Base-by-base conservation (phyloP, 2,113 vertebrate genomes). In the Chrysochloris asiatica region DNA sequence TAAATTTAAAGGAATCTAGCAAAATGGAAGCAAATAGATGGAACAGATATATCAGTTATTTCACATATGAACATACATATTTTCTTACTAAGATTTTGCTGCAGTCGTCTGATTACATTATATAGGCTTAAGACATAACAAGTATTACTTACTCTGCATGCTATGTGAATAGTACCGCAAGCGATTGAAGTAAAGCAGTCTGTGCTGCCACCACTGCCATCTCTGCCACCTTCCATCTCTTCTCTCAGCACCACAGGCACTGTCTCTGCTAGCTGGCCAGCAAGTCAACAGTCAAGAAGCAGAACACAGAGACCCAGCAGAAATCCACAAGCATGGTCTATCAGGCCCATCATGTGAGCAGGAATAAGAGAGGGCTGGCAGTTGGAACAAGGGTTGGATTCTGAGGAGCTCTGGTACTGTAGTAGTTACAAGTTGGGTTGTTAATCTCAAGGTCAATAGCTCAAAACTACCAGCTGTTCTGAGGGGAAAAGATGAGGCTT, bases 291-390 rank as follows among this genome's bases (percentile, higher is more conserved):
- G n/a, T n/a, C n/a, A n/a, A n/a, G n/a, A n/a, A n/a, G n/a, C n/a
- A n/a, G n/a, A n/a, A n/a, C n/a, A n/a, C n/a, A n/a, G 97, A 97
- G 69, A 92, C 94, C 33, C 97, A 98, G 83, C 97, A 98, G 91
- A 98, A 97, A 94, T 98, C 99, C 1, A 99, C 99, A 72, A 99
- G 99, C 1, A 98, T 99, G 88, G 97, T 99, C 54, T 99, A 99
- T 96, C 99, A 99, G 96, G 98, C 98, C 85, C 99, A 99, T 82
- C 99, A 99, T 0, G 99, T 99, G 93, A 99, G 98, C 97, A 98
- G 99, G 79, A 99, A 96, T 88, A 99, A 99, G 97, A 98, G 99
- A 98, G 99, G 99, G 4, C 99, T 99, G 89, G 98, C 99, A 0
- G 98, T 99, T 0, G 99, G 99, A 54, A 99, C 98, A 80, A 97